Percentiles rank a stretch among this genome's conserved stretches.
phyloP scores from a whole-genome alignment of 1,140 invertebrate genomes.

The Drosophila nigromelanica region DNA sequence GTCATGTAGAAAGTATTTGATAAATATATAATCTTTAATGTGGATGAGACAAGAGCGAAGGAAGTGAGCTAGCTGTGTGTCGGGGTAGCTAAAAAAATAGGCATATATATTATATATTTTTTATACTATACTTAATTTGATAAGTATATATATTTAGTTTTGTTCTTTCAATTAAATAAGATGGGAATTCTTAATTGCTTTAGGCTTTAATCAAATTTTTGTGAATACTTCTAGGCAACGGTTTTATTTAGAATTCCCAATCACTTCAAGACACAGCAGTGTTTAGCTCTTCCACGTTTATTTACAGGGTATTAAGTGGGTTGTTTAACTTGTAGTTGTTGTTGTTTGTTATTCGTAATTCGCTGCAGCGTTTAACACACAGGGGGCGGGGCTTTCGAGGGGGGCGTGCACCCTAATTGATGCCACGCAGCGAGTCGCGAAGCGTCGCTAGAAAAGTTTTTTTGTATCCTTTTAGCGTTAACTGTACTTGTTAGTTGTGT shows the following conservation, averaged over 20 bases:
- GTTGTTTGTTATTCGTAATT: constrained; percentile 8
- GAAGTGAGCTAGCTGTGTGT: too few species aligned
- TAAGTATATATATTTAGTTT: too few species aligned
- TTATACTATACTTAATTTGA: too few species aligned
- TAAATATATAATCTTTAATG: too few species aligned
- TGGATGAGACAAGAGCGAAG: too few species aligned
- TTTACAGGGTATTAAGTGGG: not conserved
- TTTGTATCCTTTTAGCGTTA: constrained; percentile 74
- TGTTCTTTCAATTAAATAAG: too few species aligned
- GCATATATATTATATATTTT: too few species aligned
- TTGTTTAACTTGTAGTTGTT: not conserved
- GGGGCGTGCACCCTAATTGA: constrained; percentile 27
- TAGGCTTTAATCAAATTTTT: too few species aligned
- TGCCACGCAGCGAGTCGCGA: constrained; percentile 24
- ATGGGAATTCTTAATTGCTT: too few species aligned
- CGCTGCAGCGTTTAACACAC: not conserved
- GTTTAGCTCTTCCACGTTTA: not conserved
- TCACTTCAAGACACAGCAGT: not conserved
- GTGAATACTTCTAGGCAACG: too few species aligned
- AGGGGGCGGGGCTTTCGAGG: not conserved
- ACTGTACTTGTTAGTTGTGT: constrained; percentile 69
- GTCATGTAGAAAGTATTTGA: too few species aligned
- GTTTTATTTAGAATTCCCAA: not conserved
- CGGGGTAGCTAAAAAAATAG: too few species aligned
- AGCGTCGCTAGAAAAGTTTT: constrained; percentile 61